Base-by-base conservation (phyloP, 1,140 invertebrate genomes). In the Belonocnema kinseyi region DNA sequence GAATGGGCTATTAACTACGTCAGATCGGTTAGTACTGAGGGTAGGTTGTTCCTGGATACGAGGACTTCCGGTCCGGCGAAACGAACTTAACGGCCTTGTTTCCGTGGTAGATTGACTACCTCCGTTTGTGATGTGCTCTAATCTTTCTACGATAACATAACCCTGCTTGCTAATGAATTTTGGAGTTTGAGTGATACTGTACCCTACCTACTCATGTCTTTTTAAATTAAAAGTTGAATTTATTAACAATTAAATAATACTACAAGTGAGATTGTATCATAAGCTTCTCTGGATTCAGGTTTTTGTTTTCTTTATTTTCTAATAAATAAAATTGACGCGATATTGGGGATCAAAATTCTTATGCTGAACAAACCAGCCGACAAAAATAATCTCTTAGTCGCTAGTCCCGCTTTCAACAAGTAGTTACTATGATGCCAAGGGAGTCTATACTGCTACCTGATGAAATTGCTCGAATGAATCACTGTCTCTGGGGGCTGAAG, bases 101-200 rank as follows among this genome's bases (percentile, higher is more conserved):
- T 66, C 61, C 61, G 61, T 66, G 61, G 3, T 66, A 66, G 61
- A 66, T 66, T 66, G 61, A 66, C 33, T 66, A 40, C 61, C 61
- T 66, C 61, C 61, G 61, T 66, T 66, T 66, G 61, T 66, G 61
- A 66, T 66, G 61, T 66, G 61, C 61, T 66, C 61, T 66, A 66
- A 66, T 66, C 61, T 66, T 16, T 66, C 26, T 40, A 66, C 61
- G 61, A 66, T 66, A 66, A 66, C 26, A 14, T 66, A 66, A 66
- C 61, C 33, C 61, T 40, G 61, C 61, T 66, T 66, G 26, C 61
- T 66, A 66, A 66, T 66, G 61, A 33, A 66, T 26, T 66, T 66
- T 66, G 16, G n/a, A 16, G 33, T 56, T 66, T 66, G 33, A 21
- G 61, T 66, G 61, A 40, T 66, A 46, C 40, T 8, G 40, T 46